A percentile compares a stretch with the other conserved stretches of the same genome.
Evolutionary conservation across 2,888 invertebrate genomes (phyloP).

Genomic region (Chloroclystis v-ata): DNA sequence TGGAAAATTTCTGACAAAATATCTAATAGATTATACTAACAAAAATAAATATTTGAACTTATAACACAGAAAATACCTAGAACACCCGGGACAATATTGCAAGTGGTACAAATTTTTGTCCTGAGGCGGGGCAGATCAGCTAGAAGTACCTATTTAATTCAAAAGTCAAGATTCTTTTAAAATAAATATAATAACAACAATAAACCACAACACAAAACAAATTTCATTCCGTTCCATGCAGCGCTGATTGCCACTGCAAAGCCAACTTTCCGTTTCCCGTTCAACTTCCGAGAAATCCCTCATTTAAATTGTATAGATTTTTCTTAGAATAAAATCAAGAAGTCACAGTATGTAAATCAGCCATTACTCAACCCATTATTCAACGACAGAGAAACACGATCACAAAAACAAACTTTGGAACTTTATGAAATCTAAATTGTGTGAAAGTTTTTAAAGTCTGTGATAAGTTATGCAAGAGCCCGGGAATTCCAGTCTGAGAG

Average conservation of each 20-base stretch:
- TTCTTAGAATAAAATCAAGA: conserved; percentile 13
- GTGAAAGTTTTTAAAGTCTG: conserved; percentile 26
- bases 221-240: not conserved
- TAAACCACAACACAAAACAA: not conserved
- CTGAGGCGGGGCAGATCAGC: too few species aligned
- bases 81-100: too few species aligned
- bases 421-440: conserved; percentile 32
- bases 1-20: too few species aligned
- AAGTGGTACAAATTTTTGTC: too few species aligned
- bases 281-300: conserved; percentile 2
- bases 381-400: conserved; percentile 16
- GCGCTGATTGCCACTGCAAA: not conserved
- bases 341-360: conserved; percentile 14
- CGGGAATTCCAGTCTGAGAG: conserved; percentile 4
- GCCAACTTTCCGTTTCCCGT: not conserved
- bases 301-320: conserved; percentile 13
- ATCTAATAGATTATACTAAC: too few species aligned
- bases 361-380: conserved; percentile 16
- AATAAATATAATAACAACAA: not conserved
- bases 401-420: conserved; percentile 26
- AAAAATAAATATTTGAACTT: too few species aligned
- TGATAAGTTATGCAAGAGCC: conserved; percentile 32
- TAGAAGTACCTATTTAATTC: too few species aligned
- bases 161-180: too few species aligned
- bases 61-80: too few species aligned